Evolutionary conservation across 2,888 invertebrate species (phyloP).

Genomic region (Strigamia maritima): DNA sequence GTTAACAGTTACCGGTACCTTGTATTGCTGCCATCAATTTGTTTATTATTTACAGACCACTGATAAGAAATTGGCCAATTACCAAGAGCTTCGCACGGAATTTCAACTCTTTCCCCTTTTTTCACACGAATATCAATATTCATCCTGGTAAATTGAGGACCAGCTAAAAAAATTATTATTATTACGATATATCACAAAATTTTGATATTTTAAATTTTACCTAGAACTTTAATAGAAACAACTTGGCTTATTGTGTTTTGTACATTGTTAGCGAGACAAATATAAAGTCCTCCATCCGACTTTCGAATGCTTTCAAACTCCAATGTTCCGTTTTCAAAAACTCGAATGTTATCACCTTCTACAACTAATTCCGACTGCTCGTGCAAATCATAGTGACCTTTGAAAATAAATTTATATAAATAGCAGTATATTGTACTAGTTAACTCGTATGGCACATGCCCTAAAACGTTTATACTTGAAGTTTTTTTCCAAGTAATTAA

Average conservation of each 20-base stretch:
- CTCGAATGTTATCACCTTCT: neutral
- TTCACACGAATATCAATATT: neutral
- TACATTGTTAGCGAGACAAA: neutral
- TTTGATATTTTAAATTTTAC: neutral
- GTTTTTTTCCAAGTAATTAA: neutral
- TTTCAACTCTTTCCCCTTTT: neutral
- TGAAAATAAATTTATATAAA: neutral
- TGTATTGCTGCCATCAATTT: neutral
- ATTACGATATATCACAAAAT: neutral
- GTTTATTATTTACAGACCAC: neutral
- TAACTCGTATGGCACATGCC: no score
- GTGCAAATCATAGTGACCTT: neutral
- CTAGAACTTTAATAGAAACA: neutral
- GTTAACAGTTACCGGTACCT: neutral
- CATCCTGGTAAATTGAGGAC: neutral
- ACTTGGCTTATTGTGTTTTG: neutral
- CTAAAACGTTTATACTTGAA: neutral
- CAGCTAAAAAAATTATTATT: neutral
- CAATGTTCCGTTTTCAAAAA: neutral
- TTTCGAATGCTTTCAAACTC: neutral
- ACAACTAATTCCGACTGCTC: neutral
- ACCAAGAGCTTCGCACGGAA: slow-evolving; percentile 4
- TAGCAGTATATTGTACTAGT: neutral
- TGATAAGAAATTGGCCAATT: neutral
- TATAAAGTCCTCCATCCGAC: neutral